A percentile compares a stretch with the other conserved stretches of the same genome.
These are phyloP conservation scores for Leptogaster cylindrica DNA, from an alignment of 2,888 invertebrate genomes.

Conservation along the genomic window DNA sequence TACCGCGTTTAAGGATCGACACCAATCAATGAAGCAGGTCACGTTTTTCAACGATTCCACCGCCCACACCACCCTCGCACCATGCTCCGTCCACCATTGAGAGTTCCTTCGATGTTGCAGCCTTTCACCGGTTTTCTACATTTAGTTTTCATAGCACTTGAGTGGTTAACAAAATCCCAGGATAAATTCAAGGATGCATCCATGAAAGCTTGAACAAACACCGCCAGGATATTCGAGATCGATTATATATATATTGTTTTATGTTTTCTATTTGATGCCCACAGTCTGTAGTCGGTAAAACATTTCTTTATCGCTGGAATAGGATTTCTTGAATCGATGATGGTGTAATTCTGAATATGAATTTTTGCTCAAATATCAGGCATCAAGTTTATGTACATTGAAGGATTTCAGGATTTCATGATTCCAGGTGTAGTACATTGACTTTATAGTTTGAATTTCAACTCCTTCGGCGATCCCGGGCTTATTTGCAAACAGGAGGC, in stretches of 20 bases:
- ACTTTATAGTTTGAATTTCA: slow-evolving; percentile 27
- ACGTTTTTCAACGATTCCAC: slow-evolving; percentile 37
- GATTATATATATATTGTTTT: no score
- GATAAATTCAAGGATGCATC: slow-evolving; percentile 28
- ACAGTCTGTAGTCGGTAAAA: background rate
- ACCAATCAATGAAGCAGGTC: slow-evolving; percentile 45
- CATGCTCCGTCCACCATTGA: no score
- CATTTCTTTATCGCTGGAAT: slow-evolving; percentile 26
- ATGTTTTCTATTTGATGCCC: slow-evolving; percentile 1
- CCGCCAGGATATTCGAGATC: background rate
- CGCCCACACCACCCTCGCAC: background rate
- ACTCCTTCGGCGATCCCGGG: background rate
- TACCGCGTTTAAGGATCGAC: slow-evolving; percentile 33
- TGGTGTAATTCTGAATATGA: slow-evolving; percentile 23
- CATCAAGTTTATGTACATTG: slow-evolving; percentile 1
- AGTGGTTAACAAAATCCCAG: slow-evolving; percentile 30
- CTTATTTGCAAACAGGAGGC: slow-evolving; percentile 21
- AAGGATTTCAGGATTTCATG: no score
- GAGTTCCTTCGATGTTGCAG: background rate
- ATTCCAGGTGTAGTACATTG: slow-evolving; percentile 31
- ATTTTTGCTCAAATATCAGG: slow-evolving; percentile 16
- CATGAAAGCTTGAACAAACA: background rate
- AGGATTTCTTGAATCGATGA: slow-evolving; percentile 29
- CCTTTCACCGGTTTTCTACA: slow-evolving; percentile 31
- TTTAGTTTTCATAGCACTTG: slow-evolving; percentile 32